Conservation (phyloP, 2,113 vertebrate genomes). For the Erpornis zantholeuca region DNA sequence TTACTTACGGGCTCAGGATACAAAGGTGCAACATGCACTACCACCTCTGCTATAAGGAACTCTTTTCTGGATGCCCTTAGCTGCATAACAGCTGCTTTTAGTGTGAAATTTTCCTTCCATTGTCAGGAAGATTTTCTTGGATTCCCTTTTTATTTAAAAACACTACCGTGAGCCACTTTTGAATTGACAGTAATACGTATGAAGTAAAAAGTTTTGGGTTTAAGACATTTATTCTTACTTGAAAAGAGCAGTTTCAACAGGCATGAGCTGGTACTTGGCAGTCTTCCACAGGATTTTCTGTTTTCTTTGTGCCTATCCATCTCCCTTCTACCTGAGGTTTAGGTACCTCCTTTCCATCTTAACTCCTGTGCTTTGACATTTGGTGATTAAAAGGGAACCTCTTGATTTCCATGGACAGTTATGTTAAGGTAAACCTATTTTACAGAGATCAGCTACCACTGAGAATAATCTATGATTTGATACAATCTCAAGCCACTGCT, state of each 20-base stretch:
- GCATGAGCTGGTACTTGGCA: background rate
- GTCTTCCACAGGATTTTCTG: background rate
- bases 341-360: background rate
- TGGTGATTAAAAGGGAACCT: background rate
- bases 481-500: background rate
- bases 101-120: background rate
- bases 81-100: background rate
- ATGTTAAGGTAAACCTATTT: background rate
- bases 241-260: background rate
- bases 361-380: background rate
- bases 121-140: background rate
- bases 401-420: background rate
- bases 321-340: background rate
- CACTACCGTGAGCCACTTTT: background rate
- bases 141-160: background rate
- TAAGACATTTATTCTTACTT: background rate
- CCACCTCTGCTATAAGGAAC: background rate
- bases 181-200: background rate
- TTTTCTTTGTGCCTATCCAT: background rate
- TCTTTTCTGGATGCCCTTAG: background rate
- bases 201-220: background rate
- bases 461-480: background rate
- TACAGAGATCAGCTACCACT: background rate
- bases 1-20: accelerated
- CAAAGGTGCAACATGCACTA: background rate